Evolutionary conservation across 2,888 invertebrate genomes (phyloP).

Genomic region (Ephialtes manifestator): DNA sequence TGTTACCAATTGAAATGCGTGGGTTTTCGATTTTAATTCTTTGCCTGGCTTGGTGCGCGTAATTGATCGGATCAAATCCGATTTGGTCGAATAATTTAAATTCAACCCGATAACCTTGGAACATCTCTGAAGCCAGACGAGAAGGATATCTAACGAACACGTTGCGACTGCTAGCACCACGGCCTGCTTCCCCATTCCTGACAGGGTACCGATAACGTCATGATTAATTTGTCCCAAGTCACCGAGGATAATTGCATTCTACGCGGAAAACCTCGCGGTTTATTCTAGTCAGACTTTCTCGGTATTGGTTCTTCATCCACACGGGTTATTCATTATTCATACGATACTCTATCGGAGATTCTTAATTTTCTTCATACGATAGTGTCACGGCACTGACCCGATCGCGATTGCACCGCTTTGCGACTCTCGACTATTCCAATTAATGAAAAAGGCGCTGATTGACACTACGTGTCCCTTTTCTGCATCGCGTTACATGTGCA

Average conservation of each 20-base stretch:
- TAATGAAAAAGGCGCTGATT: neutral
- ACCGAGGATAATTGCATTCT: conserved; percentile 48
- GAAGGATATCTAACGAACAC: conserved; percentile 31
- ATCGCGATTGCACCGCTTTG: neutral
- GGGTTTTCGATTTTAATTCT: neutral
- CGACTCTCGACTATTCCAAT: neutral
- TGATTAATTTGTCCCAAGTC: conserved; percentile 52
- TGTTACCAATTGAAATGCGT: neutral
- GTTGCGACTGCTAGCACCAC: neutral
- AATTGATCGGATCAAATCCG: neutral
- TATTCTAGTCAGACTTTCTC: neutral
- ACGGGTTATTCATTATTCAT: conserved; percentile 58
- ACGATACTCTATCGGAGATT: conserved; percentile 39
- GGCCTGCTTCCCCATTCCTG: conserved; percentile 8
- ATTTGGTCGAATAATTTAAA: neutral
- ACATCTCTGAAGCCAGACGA: neutral
- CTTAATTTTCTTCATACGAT: conserved; percentile 48
- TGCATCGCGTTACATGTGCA: neutral
- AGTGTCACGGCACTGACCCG: too few relatives aligned
- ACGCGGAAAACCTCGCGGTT: conserved; percentile 32
- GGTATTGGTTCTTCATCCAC: conserved; percentile 36
- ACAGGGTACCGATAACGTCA: conserved; percentile 51
- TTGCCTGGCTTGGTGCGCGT: neutral
- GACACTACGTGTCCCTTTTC: neutral
- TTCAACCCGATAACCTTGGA: neutral